Percentiles rank a stretch among this genome's conserved stretches.
Evolutionary conservation across 2,797 vertebrate genomes (phyloP).

Genomic region (Enteromius trimaculatus): DNA sequence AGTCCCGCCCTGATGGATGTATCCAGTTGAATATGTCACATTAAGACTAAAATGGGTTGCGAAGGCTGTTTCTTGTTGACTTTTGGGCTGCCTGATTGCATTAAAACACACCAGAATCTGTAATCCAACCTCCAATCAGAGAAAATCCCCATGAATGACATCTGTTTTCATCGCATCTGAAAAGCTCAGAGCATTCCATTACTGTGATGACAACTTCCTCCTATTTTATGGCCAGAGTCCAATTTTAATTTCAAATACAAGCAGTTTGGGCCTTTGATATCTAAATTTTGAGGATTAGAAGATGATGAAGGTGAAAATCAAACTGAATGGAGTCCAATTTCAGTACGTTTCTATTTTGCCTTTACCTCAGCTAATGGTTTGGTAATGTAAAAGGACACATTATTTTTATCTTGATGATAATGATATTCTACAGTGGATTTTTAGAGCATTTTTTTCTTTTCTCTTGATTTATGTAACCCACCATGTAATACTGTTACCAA

Average conservation of each 20-base stretch:
- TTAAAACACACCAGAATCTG: conserved; percentile 16
- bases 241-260: conserved; percentile 65
- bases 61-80: conserved; percentile 2
- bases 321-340: conserved; percentile 76
- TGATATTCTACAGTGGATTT: conserved; percentile 89
- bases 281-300: conserved; percentile 63
- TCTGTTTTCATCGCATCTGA: conserved; percentile 45
- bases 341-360: conserved; percentile 97
- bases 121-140: conserved; percentile 22
- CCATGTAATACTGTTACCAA: conserved; percentile 98
- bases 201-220: conserved; percentile 74
- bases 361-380: conserved; percentile 98
- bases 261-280: conserved; percentile 66
- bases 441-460: conserved; percentile 82
- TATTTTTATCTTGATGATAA: conserved; percentile 97
- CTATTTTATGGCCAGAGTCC: conserved; percentile 85
- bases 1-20: not conserved
- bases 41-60: not conserved
- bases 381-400: conserved; percentile 91
- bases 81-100: conserved; percentile 20
- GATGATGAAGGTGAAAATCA: conserved; percentile 65
- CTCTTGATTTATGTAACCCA: conserved; percentile 94
- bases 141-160: conserved; percentile 11
- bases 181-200: conserved; percentile 63
- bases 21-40: not conserved